Conservation (phyloP, 2,888 invertebrate species). For the Timema cristinae region DNA sequence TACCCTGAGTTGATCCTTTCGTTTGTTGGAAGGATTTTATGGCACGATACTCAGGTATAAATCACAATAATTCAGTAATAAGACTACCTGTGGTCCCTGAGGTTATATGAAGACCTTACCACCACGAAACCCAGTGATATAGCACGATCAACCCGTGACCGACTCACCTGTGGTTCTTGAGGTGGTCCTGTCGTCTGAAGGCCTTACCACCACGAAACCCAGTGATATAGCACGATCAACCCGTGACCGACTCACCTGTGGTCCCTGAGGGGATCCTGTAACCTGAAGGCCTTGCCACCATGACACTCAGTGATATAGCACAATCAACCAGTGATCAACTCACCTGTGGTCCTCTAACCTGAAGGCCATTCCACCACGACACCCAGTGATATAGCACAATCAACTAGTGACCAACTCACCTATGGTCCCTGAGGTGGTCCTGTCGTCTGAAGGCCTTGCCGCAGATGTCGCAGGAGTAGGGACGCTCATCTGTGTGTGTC, state of each 20-base stretch:
- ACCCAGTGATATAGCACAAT: no score
- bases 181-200: constrained; percentile 93
- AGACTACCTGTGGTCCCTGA: constrained; percentile 80
- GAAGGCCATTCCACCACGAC: no score
- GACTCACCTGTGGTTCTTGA: constrained; percentile 80
- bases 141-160: no score
- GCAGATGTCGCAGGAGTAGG: constrained; percentile 96
- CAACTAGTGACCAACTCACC: constrained; percentile 49
- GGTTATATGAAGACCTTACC: constrained; percentile 94
- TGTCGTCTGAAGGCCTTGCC: constrained; percentile 96
- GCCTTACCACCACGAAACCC: constrained; percentile 70
- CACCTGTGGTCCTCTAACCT: no score
- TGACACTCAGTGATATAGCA: no score
- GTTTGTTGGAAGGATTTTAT: no score
- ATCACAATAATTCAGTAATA: no score
- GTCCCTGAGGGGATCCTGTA: constrained; percentile 93
- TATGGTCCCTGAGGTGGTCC: constrained; percentile 90
- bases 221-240: no score
- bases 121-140: constrained; percentile 42
- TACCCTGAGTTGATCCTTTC: no score
- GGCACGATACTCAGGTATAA: no score
- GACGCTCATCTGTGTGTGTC: constrained; percentile 95
- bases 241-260: constrained; percentile 61
- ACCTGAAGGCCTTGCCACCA: constrained; percentile 89
- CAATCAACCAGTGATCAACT: no score